A percentile compares a stretch with the other conserved stretches of the same genome.
phyloP scores from a whole-genome alignment of 2,113 vertebrate genomes.

The Phrynocephalus versicolor region DNA sequence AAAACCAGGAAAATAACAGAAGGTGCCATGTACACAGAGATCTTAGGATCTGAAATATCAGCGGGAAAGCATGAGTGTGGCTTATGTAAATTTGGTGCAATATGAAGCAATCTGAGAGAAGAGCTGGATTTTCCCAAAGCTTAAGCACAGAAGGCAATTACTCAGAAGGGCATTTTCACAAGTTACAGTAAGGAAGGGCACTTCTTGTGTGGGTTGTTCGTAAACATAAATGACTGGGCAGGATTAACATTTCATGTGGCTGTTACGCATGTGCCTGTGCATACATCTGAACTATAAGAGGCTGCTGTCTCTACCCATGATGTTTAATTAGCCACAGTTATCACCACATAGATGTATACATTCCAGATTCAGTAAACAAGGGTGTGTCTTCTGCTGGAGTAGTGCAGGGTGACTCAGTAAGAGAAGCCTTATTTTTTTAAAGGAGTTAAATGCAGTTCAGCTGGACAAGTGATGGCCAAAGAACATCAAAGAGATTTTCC shows the following conservation, averaged over 20 bases:
- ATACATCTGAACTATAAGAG: neutral
- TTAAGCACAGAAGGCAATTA: neutral
- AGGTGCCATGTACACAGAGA: conserved; percentile 32
- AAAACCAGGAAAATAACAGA: neutral
- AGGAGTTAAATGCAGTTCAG: neutral
- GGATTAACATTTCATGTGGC: neutral
- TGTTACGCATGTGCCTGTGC: neutral
- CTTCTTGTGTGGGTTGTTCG: neutral
- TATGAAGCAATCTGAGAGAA: conserved; percentile 14
- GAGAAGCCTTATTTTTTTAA: conserved; percentile 29
- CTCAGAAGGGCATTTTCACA: conserved; percentile 6
- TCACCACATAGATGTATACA: neutral
- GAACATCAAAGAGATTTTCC: neutral
- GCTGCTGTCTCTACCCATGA: neutral
- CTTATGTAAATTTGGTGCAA: neutral
- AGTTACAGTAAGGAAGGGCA: neutral
- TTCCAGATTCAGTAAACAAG: conserved; percentile 1
- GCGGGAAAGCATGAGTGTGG: neutral
- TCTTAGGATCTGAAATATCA: neutral
- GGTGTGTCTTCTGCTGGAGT: neutral
- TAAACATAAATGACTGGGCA: neutral
- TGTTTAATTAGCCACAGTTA: neutral
- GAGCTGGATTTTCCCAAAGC: conserved; percentile 8
- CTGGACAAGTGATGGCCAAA: neutral
- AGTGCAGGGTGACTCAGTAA: neutral